Percentiles rank a stretch among this genome's conserved stretches.
phyloP scores from a whole-genome alignment of 1,140 invertebrate species.

The Drosophila grimshawi region DNA sequence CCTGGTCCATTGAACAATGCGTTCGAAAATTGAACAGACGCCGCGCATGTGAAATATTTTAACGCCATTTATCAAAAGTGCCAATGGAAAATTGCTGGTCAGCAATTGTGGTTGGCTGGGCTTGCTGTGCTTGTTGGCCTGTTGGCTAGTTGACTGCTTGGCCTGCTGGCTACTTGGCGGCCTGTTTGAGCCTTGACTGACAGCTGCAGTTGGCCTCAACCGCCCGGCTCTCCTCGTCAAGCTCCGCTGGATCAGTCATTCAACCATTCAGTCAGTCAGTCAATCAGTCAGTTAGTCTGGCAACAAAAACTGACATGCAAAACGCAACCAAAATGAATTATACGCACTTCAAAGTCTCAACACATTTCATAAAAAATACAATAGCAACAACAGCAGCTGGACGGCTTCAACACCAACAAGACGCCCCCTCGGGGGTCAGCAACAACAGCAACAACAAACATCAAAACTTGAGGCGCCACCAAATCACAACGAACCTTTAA shows the following conservation, averaged over 20 bases:
- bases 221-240: neutral
- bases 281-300: constrained; percentile 20
- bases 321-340: constrained; percentile 68
- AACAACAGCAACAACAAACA: constrained; percentile 16
- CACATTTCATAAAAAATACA: constrained; percentile 60
- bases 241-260: constrained; percentile 45
- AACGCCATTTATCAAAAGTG: constrained; percentile 78
- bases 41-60: constrained; percentile 72
- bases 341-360: constrained; percentile 75
- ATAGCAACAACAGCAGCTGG: constrained; percentile 41
- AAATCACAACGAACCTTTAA: constrained; percentile 47
- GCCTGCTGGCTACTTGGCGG: constrained; percentile 38
- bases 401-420: constrained; percentile 13
- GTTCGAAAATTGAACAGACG: constrained; percentile 52
- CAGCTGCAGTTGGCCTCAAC: constrained; percentile 50
- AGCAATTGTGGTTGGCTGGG: neutral
- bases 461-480: constrained; percentile 32
- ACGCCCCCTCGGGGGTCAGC: constrained; percentile 25
- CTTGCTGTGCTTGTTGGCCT: neutral
- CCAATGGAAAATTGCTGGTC: constrained; percentile 48
- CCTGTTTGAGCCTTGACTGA: constrained; percentile 52
- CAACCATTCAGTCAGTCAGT: constrained; percentile 50
- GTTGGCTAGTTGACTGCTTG: constrained; percentile 7
- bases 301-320: constrained; percentile 36
- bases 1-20: constrained; percentile 36